phyloP scores from a whole-genome alignment of 2,113 vertebrate species.

The Oryzias curvinotus region DNA sequence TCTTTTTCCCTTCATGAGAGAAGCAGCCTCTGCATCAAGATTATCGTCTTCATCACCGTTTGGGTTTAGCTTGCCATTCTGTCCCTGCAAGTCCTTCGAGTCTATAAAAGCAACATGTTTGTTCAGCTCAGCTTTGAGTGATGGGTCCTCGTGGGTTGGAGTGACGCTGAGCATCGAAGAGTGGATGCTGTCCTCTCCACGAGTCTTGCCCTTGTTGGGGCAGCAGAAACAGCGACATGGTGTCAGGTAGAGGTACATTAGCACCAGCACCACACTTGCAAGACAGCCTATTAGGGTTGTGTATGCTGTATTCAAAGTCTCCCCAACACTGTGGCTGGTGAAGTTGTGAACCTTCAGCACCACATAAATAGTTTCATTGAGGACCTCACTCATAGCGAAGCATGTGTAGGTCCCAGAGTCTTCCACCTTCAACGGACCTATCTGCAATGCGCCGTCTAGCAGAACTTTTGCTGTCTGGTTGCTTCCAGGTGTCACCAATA shows the following conservation, averaged over 20 bases:
- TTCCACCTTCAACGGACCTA: conserved; percentile 76
- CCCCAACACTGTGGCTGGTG: conserved; percentile 81
- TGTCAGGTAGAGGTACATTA: conserved; percentile 95
- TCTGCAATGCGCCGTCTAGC: conserved; percentile 82
- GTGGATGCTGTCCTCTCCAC: conserved; percentile 90
- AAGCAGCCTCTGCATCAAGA: conserved; percentile 65
- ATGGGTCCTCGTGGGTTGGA: conserved; percentile 84
- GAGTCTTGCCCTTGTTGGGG: conserved; percentile 79
- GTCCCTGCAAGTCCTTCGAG: conserved; percentile 79
- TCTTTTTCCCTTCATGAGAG: conserved; percentile 81
- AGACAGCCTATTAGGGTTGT: conserved; percentile 96
- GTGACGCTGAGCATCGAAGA: conserved; percentile 94
- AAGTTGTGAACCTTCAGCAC: conserved; percentile 92
- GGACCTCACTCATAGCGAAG: conserved; percentile 80
- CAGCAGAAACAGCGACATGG: conserved; percentile 94
- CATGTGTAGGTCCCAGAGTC: conserved; percentile 91
- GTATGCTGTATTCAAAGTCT: conserved; percentile 93
- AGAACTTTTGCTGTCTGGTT: conserved; percentile 81
- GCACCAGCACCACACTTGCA: conserved; percentile 92
- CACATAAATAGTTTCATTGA: conserved; percentile 94
- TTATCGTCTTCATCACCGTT: conserved; percentile 73
- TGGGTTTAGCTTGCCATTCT: conserved; percentile 89
- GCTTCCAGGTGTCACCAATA: conserved; percentile 66
- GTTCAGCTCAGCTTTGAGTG: conserved; percentile 74
- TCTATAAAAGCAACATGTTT: conserved; percentile 85